Evolutionary conservation across 2,797 vertebrate genomes (phyloP).

Genomic region (Denticeps clupeoides): DNA sequence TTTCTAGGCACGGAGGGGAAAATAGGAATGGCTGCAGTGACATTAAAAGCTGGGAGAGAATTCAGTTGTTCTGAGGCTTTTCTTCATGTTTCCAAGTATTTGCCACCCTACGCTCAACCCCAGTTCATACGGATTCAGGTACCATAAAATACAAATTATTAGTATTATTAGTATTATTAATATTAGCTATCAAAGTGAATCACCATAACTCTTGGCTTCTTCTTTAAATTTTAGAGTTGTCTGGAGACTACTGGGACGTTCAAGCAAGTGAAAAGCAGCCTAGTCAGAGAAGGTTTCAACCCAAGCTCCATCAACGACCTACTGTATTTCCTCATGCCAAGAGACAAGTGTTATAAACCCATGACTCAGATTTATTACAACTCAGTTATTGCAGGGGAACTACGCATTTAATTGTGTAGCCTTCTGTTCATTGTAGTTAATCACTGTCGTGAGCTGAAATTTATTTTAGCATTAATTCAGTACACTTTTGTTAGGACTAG

Average conservation of each 20-base stretch:
- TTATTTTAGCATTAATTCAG: no score
- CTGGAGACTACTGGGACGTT: conserved; percentile 58
- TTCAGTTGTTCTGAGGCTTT: conserved; percentile 48
- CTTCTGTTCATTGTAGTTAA: no score
- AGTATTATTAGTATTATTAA: no score
- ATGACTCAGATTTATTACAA: conserved; percentile 52
- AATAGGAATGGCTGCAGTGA: conserved; percentile 57
- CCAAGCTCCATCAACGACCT: conserved; percentile 44
- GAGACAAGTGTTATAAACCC: conserved; percentile 42
- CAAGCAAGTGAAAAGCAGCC: conserved; percentile 55
- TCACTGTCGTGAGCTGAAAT: no score
- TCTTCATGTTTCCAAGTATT: conserved; percentile 38
- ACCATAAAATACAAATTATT: no score
- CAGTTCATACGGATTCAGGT: conserved; percentile 62
- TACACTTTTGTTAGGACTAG: no score
- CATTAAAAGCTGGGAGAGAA: conserved; percentile 40
- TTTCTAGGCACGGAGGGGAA: conserved; percentile 54
- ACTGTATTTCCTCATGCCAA: conserved; percentile 57
- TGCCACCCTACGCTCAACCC: conserved; percentile 55
- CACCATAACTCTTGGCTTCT: not conserved
- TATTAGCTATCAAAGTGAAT: no score
- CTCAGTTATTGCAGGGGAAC: conserved; percentile 25
- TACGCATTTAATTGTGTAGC: conserved; percentile 15
- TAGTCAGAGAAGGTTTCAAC: conserved; percentile 58
- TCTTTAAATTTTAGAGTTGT: conserved; percentile 31